Evolutionary conservation across 2,113 vertebrate species (phyloP).

Genomic region (Ciconia stormi): DNA sequence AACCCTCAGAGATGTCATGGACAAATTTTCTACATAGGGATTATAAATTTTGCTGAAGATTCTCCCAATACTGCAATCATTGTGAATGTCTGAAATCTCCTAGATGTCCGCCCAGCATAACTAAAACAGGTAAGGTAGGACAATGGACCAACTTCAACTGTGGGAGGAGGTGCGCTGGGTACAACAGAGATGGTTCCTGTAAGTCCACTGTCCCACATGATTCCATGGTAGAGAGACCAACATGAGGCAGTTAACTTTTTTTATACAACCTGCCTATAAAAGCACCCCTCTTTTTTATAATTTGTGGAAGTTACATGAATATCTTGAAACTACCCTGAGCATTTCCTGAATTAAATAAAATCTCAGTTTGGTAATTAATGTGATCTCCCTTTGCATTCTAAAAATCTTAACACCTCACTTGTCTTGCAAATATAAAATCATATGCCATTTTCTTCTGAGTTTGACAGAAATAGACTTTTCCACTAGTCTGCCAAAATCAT

Average conservation of each 20-base stretch:
- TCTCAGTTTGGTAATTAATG: not conserved
- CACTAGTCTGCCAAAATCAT: slow-evolving; percentile 9
- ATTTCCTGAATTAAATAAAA: not conserved
- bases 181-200: accelerated
- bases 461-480: slow-evolving; percentile 35
- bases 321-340: not conserved
- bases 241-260: not conserved
- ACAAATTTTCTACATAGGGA: not conserved
- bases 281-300: not conserved
- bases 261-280: not conserved
- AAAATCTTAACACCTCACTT: not conserved
- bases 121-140: not conserved
- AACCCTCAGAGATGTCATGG: not conserved
- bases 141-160: not conserved
- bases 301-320: not conserved
- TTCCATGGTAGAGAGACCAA: not conserved
- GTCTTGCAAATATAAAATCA: not conserved
- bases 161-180: accelerated
- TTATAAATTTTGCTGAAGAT: not conserved
- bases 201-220: not conserved
- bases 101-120: not conserved
- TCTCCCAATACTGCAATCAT: not conserved
- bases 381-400: not conserved
- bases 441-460: not conserved
- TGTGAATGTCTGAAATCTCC: not conserved